Evolutionary conservation across 2,888 invertebrate species (phyloP).

Genomic region (Heliconius ethilla): DNA sequence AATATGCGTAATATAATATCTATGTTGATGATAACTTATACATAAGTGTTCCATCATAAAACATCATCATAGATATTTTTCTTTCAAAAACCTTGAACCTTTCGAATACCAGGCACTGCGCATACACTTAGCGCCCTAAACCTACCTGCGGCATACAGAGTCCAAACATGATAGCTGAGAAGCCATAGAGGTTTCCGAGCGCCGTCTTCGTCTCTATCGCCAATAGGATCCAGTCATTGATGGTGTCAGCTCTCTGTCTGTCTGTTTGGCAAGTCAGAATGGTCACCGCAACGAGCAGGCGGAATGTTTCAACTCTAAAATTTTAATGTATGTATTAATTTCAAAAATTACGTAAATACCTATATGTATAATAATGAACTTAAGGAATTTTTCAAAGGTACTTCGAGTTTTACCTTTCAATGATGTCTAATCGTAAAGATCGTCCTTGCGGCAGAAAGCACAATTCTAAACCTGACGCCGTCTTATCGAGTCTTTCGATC

Average conservation of each 20-base stretch:
- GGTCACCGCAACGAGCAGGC: conserved; percentile 92
- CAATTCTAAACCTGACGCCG: conserved; percentile 88
- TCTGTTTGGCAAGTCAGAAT: conserved; percentile 93
- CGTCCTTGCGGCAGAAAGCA: conserved; percentile 93
- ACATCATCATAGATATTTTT: conserved; percentile 18
- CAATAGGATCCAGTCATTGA: conserved; percentile 96
- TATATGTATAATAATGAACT: background rate
- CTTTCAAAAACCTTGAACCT: conserved; percentile 12
- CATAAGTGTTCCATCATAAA: background rate
- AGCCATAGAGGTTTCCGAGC: conserved; percentile 94
- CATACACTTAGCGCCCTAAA: background rate
- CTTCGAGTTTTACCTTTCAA: conserved; percentile 87
- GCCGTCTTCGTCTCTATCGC: conserved; percentile 95
- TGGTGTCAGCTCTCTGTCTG: conserved; percentile 89
- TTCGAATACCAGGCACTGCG: background rate
- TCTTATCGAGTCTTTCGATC: conserved; percentile 77
- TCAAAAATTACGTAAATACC: background rate
- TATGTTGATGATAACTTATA: background rate
- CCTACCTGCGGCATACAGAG: conserved; percentile 92
- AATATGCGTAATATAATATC: background rate
- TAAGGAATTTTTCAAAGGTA: background rate
- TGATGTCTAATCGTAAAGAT: conserved; percentile 90
- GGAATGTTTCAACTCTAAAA: conserved; percentile 89
- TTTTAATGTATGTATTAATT: conserved; percentile 51
- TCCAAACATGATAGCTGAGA: conserved; percentile 95